A percentile compares a stretch with the other conserved stretches of the same genome.
phyloP scores from a whole-genome alignment of 2,888 invertebrate species.

The Endotricha flammealis region DNA sequence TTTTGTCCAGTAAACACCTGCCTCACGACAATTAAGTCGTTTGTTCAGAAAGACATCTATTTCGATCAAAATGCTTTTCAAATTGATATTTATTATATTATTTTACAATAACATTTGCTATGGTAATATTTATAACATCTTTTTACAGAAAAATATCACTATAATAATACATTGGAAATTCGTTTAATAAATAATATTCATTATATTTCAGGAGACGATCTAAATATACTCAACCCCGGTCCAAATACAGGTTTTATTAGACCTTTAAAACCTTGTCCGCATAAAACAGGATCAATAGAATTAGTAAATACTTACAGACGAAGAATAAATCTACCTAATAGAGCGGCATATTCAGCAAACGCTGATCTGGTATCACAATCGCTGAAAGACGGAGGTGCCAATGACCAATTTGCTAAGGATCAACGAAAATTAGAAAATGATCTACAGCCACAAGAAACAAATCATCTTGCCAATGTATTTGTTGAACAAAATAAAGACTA shows the following conservation, averaged over 20 bases:
- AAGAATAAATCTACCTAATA: background rate
- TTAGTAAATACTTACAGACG: background rate
- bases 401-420: too few species aligned
- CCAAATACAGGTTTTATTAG: too few species aligned
- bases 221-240: too few species aligned
- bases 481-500: background rate
- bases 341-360: background rate
- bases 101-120: background rate
- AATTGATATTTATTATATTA: conserved; percentile 1
- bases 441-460: background rate
- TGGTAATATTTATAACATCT: background rate
- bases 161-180: too few species aligned
- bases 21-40: too few species aligned
- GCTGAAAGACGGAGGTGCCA: background rate
- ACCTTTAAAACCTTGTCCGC: background rate
- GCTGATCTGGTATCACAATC: background rate
- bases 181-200: too few species aligned
- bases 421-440: background rate
- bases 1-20: too few species aligned
- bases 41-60: too few species aligned
- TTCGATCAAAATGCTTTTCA: conserved; percentile 2
- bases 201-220: too few species aligned
- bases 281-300: background rate
- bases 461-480: background rate
- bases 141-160: too few species aligned